Conservation (phyloP, 2,113 vertebrate genomes). For the Formicarius rufipectus region DNA sequence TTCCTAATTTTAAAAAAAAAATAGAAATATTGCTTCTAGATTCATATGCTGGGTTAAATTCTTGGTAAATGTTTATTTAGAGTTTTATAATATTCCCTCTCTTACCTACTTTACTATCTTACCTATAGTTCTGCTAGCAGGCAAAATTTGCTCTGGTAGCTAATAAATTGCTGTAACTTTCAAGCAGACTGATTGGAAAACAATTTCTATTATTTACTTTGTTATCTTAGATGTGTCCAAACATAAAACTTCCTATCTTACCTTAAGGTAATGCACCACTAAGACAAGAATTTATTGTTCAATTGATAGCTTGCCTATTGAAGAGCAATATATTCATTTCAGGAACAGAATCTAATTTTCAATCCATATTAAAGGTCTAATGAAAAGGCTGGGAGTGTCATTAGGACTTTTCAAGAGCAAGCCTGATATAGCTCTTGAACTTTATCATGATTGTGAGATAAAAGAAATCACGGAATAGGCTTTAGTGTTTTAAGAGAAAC, state of each 20-base stretch:
- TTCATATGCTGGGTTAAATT: neutral
- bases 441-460: neutral
- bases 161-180: neutral
- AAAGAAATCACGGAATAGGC: neutral
- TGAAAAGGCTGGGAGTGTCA: neutral
- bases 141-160: neutral
- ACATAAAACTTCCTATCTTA: neutral
- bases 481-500: neutral
- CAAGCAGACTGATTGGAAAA: neutral
- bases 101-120: neutral
- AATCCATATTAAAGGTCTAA: neutral
- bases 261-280: neutral
- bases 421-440: neutral
- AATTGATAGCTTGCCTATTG: neutral
- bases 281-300: conserved; percentile 17
- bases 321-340: conserved; percentile 27
- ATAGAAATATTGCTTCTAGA: neutral
- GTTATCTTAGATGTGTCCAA: neutral
- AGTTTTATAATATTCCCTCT: neutral
- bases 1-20: neutral
- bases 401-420: conserved; percentile 13
- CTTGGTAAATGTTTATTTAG: neutral
- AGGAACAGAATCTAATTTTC: conserved; percentile 51
- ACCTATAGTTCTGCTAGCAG: neutral
- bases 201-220: neutral